Percentiles rank a stretch among this genome's conserved stretches.
These are phyloP conservation scores for Rhabdomys pumilio DNA, from an alignment of 2,797 vertebrate species.

Conservation along the genomic window DNA sequence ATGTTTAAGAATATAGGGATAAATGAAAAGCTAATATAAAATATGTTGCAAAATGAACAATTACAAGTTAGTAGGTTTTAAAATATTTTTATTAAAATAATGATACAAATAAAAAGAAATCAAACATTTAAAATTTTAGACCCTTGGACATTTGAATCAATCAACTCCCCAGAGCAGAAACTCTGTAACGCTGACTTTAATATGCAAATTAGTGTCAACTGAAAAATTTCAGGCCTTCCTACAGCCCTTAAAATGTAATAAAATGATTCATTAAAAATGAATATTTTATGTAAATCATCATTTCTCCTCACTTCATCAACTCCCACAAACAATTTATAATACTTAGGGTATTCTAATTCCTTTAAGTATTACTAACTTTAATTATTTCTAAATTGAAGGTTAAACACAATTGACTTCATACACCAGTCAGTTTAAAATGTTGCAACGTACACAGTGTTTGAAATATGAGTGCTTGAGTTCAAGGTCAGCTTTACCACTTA, in stretches of 20 bases:
- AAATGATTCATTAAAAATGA: conserved; percentile 58
- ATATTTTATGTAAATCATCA: conserved; percentile 46
- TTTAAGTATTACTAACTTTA: conserved; percentile 57
- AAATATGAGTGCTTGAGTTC: neutral
- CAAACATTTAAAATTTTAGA: neutral
- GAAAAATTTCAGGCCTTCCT: neutral
- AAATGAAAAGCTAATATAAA: neutral
- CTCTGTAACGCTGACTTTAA: neutral
- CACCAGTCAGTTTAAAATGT: neutral
- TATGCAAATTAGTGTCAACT: conserved; percentile 9
- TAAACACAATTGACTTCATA: neutral
- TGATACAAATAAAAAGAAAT: neutral
- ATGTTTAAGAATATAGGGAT: neutral
- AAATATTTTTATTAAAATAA: neutral
- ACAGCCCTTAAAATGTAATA: conserved; percentile 27
- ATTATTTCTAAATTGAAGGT: conserved; percentile 36
- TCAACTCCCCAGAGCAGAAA: neutral
- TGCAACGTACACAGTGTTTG: neutral
- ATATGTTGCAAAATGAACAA: neutral
- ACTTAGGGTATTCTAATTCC: neutral
- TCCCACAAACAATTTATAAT: conserved; percentile 35
- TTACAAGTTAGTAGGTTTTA: neutral
- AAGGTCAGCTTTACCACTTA: neutral
- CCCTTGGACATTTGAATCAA: neutral
- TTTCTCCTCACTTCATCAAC: conserved; percentile 50